phyloP scores from a whole-genome alignment of 2,113 vertebrate species.

The Conger conger region DNA sequence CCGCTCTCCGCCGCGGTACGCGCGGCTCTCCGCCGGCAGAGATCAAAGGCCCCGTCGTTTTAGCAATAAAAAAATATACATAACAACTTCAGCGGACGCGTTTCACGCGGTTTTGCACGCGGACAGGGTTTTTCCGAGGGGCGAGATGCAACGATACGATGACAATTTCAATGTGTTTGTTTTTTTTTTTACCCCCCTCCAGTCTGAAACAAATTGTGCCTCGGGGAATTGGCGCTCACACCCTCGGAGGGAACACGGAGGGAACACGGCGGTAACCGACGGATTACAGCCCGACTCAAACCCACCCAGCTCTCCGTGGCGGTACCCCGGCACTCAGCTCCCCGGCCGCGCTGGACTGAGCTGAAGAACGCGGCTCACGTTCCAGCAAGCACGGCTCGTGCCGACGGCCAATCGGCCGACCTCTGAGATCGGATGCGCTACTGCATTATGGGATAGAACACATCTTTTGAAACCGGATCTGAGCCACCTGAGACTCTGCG shows the following conservation, averaged over 20 bases:
- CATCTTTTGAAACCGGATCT: background rate
- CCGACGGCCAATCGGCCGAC: too few relatives aligned
- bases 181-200: too few relatives aligned
- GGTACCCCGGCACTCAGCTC: too few relatives aligned
- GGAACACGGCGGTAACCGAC: background rate
- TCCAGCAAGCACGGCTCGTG: too few relatives aligned
- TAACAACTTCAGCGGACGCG: background rate
- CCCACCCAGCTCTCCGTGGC: background rate
- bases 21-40: background rate
- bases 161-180: too few relatives aligned
- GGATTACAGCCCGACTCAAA: background rate
- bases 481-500: too few relatives aligned
- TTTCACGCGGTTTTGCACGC: background rate
- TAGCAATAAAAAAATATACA: background rate
- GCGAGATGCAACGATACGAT: background rate
- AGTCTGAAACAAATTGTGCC: too few relatives aligned
- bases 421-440: too few relatives aligned
- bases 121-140: background rate
- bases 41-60: background rate
- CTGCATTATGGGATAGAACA: too few relatives aligned
- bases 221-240: background rate
- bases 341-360: too few relatives aligned
- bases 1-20: background rate
- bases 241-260: background rate
- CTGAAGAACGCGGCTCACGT: too few relatives aligned